Evolutionary conservation across 2,113 vertebrate species (phyloP), one percentile per base, ranked within the genome.

Genomic region (Corapipo altera): DNA sequence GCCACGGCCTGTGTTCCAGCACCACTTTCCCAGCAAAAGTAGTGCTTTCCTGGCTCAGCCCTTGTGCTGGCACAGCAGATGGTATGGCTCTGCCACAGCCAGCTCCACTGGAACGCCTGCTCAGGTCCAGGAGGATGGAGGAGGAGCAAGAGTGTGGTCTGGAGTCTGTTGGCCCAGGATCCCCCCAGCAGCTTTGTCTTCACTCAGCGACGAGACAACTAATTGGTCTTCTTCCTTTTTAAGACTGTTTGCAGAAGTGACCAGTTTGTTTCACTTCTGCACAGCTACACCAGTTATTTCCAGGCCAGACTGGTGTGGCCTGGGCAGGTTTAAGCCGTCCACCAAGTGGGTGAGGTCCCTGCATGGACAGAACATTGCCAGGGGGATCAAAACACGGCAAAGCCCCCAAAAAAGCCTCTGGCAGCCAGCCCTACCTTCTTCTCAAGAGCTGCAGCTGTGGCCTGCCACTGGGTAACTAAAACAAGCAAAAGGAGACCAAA

Each of bases 201-300:
- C 8, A 3, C 58, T 54, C 6, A 3, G 22, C 12, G 16, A 6
- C 2, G 6, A 72, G n/a, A 65, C 0, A 0, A 22, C 8, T 23
- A 46, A n/a, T 39, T 1, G 3, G 2, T 41, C 79, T 91, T 69
- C 75, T 30, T 73, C 35, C 65, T 78, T 64, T 52, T 57, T 20
- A 65, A 79, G 61, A 12, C 46, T 44, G 24, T 26, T 71, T 82
- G 41, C 28, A 21, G 30, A 69, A 72, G 5, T 8, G n/a, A 51
- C 48, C 61, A 14, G 0, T 67, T 82, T 75, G 7, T 44, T 70
- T 35, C 35, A 9, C 16, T 65, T 58, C 81, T 59, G 85, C 73
- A 51, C 23, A 54, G 52, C 46, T 16, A 27, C 62, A 37, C 3
- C 4, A 5, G 5, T 35, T 24, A 13, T 57, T 92, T 91, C 65